Evolutionary conservation across 2,888 invertebrate genomes (phyloP), one percentile per base, ranked within the genome.

Genomic region (Arge pagana): DNA sequence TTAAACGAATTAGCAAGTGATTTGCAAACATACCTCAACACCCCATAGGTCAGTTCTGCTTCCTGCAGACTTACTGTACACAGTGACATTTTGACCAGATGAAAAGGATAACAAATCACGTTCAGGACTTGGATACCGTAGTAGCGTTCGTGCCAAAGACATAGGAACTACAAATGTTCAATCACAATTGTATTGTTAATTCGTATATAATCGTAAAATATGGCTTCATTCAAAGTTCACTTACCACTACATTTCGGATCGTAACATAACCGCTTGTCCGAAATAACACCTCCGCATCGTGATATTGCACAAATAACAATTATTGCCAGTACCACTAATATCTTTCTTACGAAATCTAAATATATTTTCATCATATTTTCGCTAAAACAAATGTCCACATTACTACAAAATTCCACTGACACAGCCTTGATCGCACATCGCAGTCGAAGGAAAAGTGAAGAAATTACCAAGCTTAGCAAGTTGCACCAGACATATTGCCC

Each of bases 1-100:
- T 26, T 10, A n/a, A 26, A n/a, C n/a, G 28, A 3, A 26, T 10
- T 26, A 2, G 2, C 10, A 26, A 2, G n/a, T 3, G n/a, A 26
- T 26, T 3, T 26, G n/a, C 3, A 26, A 26, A 43, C 45, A 21
- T 70, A 78, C 78, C 74, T 82, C 83, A 36, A 82, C 86, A 57
- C 85, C 89, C 88, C 89, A 90, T 41, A 85, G 71, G 56, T 84
- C 82, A 16, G 65, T 51, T 54, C 82, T 78, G 19, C 77, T 77
- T 41, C 86, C 89, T 66, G 86, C 86, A 61, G 85, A 82, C 77
- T 90, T 90, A 72, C 89, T 89, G 65, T 78, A 85, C 56, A 91
- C 80, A 39, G 76, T 78, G 7, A 87, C 84, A 0, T 82, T 77
- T 5, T 76, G 66, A 66, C 86, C 85, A 3, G 67, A 68, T 16